A percentile compares a stretch with the other conserved stretches of the same genome.
Evolutionary conservation across 2,113 vertebrate genomes (phyloP).

Genomic region (Montifringilla adamsi): DNA sequence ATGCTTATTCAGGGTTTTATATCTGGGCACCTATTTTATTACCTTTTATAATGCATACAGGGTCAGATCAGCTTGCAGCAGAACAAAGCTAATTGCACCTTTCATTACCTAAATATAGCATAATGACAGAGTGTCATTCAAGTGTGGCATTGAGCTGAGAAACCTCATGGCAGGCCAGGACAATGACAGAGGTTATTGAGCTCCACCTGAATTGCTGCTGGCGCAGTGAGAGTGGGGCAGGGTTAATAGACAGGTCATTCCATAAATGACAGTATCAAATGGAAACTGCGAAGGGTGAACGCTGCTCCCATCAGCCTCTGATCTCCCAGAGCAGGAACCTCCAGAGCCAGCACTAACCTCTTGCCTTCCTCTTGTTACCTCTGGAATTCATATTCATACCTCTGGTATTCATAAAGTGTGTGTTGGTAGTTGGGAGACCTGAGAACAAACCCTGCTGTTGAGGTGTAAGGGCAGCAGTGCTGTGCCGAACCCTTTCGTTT

Average conservation of each 20-base stretch:
- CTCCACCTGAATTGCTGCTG: constrained; percentile 41
- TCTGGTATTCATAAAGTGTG: not conserved
- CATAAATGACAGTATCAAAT: constrained; percentile 50
- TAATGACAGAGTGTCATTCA: constrained; percentile 81
- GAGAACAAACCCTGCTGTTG: rapidly evolving
- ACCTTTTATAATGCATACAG: constrained; percentile 72
- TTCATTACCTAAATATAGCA: constrained; percentile 78
- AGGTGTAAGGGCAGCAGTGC: not conserved
- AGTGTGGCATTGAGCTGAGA: constrained; percentile 74
- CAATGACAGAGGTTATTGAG: constrained; percentile 68
- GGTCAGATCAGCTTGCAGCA: constrained; percentile 71
- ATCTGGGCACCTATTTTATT: constrained; percentile 77
- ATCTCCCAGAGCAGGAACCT: not conserved
- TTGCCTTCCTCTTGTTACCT: not conserved
- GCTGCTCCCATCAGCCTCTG: not conserved
- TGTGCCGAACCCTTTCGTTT: rapidly evolving
- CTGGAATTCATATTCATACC: not conserved
- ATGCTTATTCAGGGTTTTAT: constrained; percentile 74
- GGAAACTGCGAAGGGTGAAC: not conserved
- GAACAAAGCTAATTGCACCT: constrained; percentile 83
- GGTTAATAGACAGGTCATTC: constrained; percentile 46
- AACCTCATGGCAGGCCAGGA: constrained; percentile 71
- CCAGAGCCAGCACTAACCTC: not conserved
- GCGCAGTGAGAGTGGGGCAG: not conserved
- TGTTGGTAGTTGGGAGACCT: not conserved